phyloP scores from a whole-genome alignment of 2,888 invertebrate species.

The Leptura quadrifasciata region DNA sequence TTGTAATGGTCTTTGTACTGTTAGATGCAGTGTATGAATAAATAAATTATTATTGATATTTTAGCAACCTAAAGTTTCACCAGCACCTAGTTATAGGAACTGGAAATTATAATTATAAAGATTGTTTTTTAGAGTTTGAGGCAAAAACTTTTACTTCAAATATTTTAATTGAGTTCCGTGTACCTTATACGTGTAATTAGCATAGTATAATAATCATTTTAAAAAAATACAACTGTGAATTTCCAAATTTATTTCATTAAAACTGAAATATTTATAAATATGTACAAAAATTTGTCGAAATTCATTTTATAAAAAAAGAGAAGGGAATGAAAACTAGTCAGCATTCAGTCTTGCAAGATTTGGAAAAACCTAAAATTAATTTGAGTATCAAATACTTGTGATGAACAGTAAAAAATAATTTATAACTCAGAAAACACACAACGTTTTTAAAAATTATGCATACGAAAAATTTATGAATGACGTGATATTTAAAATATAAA shows the following conservation, averaged over 20 bases:
- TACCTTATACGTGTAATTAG: no score
- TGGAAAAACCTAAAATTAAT: slow-evolving; percentile 14
- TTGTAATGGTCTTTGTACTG: no score
- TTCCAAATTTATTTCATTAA: slow-evolving; percentile 37
- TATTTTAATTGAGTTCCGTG: no score
- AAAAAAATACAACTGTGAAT: slow-evolving; percentile 18
- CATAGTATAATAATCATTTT: not conserved
- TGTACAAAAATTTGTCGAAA: slow-evolving; percentile 25
- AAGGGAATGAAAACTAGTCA: slow-evolving; percentile 32
- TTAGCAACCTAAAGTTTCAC: no score
- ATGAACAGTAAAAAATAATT: not conserved
- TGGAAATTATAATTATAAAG: no score
- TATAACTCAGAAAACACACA: not conserved
- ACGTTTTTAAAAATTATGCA: not conserved
- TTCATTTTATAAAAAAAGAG: slow-evolving; percentile 13
- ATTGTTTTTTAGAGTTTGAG: no score
- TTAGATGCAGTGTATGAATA: no score
- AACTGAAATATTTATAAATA: slow-evolving; percentile 41
- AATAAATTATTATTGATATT: no score
- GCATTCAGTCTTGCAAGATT: slow-evolving; percentile 5
- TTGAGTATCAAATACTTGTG: slow-evolving; percentile 17
- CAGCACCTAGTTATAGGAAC: no score
- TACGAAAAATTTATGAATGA: slow-evolving; percentile 5
- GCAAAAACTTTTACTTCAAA: no score
- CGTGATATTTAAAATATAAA: not conserved